A percentile compares a stretch with the other conserved stretches of the same genome.
These are phyloP conservation scores for Tetragonula clypearis DNA, from an alignment of 1,140 invertebrate species.

Conservation along the genomic window DNA sequence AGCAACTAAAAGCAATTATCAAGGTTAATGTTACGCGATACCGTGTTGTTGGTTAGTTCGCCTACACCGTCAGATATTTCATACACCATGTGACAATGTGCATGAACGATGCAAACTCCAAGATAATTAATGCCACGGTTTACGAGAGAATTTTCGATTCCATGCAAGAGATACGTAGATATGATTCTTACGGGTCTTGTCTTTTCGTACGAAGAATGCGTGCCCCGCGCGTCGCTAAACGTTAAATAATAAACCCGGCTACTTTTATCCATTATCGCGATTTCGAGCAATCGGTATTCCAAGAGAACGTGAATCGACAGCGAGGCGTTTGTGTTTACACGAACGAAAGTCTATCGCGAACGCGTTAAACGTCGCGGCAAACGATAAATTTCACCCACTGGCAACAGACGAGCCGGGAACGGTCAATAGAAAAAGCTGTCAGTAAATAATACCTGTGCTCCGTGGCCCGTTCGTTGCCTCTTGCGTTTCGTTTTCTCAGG, in stretches of 20 bases:
- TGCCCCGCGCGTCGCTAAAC: background rate
- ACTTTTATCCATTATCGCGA: background rate
- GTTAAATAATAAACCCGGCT: background rate
- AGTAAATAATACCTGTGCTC: conserved; percentile 21
- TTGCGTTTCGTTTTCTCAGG: background rate
- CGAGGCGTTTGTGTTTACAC: conserved; percentile 10
- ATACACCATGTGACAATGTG: conserved; percentile 34
- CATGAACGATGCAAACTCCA: background rate
- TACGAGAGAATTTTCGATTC: background rate
- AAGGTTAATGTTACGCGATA: conserved; percentile 45
- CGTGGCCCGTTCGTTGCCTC: background rate
- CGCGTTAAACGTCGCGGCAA: conserved; percentile 6
- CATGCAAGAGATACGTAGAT: background rate
- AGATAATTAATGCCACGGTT: conserved; percentile 4
- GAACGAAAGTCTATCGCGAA: background rate
- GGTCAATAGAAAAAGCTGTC: conserved; percentile 4
- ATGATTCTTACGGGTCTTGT: background rate
- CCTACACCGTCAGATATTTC: conserved; percentile 1
- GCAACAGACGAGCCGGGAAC: background rate
- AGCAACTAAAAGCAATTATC: conserved; percentile 42
- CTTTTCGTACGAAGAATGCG: background rate
- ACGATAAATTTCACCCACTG: conserved; percentile 7
- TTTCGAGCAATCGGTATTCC: background rate
- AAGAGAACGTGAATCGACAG: background rate
- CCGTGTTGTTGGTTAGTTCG: conserved; percentile 13